Conservation (phyloP, 1,140 invertebrate genomes). For the Tetramorium simillimum region DNA sequence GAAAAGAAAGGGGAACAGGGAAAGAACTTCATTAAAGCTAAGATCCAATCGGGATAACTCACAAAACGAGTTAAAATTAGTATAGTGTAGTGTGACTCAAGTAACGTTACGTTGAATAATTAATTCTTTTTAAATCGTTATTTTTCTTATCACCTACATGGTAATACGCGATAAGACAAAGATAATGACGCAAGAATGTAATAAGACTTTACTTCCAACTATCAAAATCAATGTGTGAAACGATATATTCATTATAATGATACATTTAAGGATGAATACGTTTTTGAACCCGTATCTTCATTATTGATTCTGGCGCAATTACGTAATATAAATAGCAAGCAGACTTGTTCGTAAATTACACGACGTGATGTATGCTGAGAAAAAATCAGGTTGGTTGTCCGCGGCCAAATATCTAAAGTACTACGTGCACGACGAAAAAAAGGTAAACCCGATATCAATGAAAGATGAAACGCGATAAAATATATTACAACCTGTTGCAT, state of each 20-base stretch:
- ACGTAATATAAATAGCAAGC: not conserved
- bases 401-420: not conserved
- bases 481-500: slow-evolving; percentile 12
- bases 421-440: not conserved
- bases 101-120: not conserved
- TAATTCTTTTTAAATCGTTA: not conserved
- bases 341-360: not conserved
- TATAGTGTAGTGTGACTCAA: not conserved
- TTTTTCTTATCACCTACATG: not conserved
- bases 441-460: not conserved
- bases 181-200: not conserved
- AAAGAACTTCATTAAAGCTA: slow-evolving; percentile 17
- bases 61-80: slow-evolving; percentile 15
- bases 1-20: not conserved
- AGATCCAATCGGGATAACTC: not conserved
- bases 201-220: not conserved
- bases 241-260: not conserved
- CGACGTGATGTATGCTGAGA: not conserved
- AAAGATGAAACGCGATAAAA: not conserved
- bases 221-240: slow-evolving; percentile 4
- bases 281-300: not conserved
- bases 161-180: not conserved
- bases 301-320: not conserved
- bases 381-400: not conserved
- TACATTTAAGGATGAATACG: not conserved